phyloP scores from a whole-genome alignment of 2,797 vertebrate species.

The Gadopsis bispinosus region DNA sequence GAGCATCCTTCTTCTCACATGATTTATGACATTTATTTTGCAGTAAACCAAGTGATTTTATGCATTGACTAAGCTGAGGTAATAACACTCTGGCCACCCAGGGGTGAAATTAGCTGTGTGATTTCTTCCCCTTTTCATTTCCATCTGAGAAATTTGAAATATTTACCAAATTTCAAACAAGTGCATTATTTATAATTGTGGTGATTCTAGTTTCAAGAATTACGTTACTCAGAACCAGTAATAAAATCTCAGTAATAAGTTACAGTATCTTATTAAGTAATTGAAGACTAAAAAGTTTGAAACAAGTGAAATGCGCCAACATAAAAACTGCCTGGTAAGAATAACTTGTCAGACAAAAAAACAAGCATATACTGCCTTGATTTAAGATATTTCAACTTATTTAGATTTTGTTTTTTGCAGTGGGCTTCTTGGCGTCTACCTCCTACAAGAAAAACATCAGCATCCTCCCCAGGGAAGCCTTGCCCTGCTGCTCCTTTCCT shows the following conservation, averaged over 20 bases:
- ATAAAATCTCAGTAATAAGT: too few species aligned
- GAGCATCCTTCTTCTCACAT: neutral
- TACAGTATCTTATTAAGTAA: too few species aligned
- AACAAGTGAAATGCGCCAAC: too few species aligned
- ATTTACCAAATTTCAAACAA: neutral
- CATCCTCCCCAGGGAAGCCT: conserved; percentile 39
- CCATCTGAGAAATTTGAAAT: conserved; percentile 5
- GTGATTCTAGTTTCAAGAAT: too few species aligned
- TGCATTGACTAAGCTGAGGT: conserved; percentile 4
- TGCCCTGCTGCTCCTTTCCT: conserved; percentile 28
- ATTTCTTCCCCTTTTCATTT: conserved; percentile 7
- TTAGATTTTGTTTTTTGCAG: conserved; percentile 19
- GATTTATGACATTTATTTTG: conserved; percentile 14
- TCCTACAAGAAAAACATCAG: conserved; percentile 50
- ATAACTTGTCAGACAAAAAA: too few species aligned
- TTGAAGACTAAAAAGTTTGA: too few species aligned
- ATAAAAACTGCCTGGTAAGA: too few species aligned
- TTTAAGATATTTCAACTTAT: too few species aligned
- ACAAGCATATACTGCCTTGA: too few species aligned
- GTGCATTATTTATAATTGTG: neutral
- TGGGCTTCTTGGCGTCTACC: conserved; percentile 29
- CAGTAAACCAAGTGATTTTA: conserved; percentile 15
- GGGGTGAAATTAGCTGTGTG: conserved; percentile 15
- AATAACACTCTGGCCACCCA: conserved; percentile 5
- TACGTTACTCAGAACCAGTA: too few species aligned